Percentiles rank a stretch among this genome's conserved stretches.
Conservation (phyloP, 2,797 vertebrate species). For the Taeniopygia guttata region DNA sequence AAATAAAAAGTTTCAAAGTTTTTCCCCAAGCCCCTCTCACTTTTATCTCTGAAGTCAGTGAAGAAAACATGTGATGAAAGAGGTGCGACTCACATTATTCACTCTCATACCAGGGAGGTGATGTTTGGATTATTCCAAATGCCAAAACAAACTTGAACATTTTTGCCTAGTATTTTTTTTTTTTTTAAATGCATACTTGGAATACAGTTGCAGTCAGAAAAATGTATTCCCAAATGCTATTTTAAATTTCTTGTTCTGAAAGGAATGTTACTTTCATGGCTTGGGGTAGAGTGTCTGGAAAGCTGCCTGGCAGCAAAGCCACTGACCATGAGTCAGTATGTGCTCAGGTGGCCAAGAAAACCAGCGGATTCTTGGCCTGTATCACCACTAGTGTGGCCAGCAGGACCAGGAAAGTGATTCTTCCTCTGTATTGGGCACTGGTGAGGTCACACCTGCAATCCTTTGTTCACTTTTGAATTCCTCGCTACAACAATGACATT, state of each 20-base stretch:
- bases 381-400: neutral
- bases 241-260: neutral
- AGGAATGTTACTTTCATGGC: neutral
- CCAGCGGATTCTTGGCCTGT: neutral
- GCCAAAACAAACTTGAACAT: rapidly evolving
- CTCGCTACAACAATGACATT: neutral
- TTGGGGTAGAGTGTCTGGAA: neutral
- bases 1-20: neutral
- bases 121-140: neutral
- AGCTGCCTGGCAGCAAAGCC: neutral
- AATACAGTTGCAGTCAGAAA: neutral
- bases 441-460: neutral
- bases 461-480: neutral
- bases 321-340: neutral
- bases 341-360: neutral
- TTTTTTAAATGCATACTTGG: neutral
- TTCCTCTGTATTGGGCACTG: too few species aligned
- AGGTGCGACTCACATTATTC: neutral
- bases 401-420: neutral
- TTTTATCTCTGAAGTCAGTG: neutral
- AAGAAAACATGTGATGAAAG: neutral
- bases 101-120: rapidly evolving
- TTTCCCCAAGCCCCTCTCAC: neutral
- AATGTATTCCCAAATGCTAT: neutral
- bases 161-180: neutral